Conservation (phyloP, 1,140 invertebrate species). For the Agraylea sexmaculata region DNA sequence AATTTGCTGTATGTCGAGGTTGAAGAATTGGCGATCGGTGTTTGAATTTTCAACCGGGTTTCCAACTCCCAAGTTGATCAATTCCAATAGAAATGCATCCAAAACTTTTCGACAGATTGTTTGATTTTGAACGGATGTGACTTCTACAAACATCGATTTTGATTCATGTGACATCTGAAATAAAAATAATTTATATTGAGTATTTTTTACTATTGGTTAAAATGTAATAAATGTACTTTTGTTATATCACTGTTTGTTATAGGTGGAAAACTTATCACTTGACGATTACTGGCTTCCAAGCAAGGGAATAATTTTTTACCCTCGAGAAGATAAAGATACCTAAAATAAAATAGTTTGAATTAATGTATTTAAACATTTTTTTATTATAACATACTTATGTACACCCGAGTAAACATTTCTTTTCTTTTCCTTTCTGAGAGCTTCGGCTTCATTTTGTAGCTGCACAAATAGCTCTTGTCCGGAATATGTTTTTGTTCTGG, state of each 20-base stretch:
- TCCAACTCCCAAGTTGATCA: conserved; percentile 43
- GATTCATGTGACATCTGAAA: conserved; percentile 48
- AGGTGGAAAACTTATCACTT: conserved; percentile 70
- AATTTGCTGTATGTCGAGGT: conserved; percentile 51
- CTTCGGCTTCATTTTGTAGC: conserved; percentile 62
- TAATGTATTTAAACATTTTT: not conserved
- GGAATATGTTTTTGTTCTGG: conserved; percentile 44
- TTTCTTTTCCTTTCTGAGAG: conserved; percentile 64
- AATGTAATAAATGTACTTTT: conserved; percentile 44
- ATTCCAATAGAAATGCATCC: conserved; percentile 52
- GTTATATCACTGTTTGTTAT: conserved; percentile 71
- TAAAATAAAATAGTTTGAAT: conserved; percentile 22
- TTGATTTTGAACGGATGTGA: conserved; percentile 57
- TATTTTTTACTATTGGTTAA: not conserved
- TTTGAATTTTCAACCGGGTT: conserved; percentile 24
- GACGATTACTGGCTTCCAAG: conserved; percentile 46
- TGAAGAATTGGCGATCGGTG: conserved; percentile 21
- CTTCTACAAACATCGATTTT: conserved; percentile 61
- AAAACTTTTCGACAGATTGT: conserved; percentile 56
- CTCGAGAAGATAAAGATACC: conserved; percentile 64
- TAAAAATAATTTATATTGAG: not conserved
- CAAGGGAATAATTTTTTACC: conserved; percentile 61
- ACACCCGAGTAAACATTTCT: conserved; percentile 66
- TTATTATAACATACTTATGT: conserved; percentile 46
- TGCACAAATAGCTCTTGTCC: conserved; percentile 54